phyloP scores from a whole-genome alignment of 1,140 invertebrate species.

The Acromyrmex echinatior region DNA sequence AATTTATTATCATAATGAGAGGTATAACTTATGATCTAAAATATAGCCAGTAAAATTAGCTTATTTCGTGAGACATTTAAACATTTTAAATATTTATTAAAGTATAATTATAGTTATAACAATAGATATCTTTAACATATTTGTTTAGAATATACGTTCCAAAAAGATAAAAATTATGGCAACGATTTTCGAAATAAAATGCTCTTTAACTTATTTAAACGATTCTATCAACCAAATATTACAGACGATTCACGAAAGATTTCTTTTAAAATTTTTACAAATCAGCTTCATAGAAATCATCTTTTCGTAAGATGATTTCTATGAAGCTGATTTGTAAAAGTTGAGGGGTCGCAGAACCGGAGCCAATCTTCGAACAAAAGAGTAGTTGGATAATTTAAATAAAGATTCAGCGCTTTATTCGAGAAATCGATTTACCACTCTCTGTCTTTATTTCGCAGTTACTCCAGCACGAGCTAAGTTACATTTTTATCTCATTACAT shows the following conservation, averaged over 20 bases:
- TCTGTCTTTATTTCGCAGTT: neutral
- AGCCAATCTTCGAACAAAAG: neutral
- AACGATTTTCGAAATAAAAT: neutral
- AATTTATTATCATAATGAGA: neutral
- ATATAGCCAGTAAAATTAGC: neutral
- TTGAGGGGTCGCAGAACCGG: neutral
- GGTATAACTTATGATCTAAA: neutral
- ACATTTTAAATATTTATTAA: neutral
- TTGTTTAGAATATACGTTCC: neutral
- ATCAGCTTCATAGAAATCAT: no score
- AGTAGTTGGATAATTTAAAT: slow-evolving; percentile 46
- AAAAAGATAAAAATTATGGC: neutral
- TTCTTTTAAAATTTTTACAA: neutral
- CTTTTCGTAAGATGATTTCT: neutral
- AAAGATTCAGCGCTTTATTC: slow-evolving; percentile 26
- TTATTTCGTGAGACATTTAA: neutral
- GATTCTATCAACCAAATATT: neutral
- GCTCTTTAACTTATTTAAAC: neutral
- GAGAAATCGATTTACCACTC: slow-evolving; percentile 23
- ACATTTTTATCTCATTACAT: slow-evolving; percentile 36
- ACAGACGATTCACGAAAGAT: neutral
- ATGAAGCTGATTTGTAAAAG: slow-evolving; percentile 15
- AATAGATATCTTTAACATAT: slow-evolving; percentile 1
- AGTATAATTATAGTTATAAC: neutral
- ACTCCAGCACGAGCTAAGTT: neutral